Evolutionary conservation across 2,113 vertebrate species (phyloP).

Genomic region (Nothobranchius furzeri): DNA sequence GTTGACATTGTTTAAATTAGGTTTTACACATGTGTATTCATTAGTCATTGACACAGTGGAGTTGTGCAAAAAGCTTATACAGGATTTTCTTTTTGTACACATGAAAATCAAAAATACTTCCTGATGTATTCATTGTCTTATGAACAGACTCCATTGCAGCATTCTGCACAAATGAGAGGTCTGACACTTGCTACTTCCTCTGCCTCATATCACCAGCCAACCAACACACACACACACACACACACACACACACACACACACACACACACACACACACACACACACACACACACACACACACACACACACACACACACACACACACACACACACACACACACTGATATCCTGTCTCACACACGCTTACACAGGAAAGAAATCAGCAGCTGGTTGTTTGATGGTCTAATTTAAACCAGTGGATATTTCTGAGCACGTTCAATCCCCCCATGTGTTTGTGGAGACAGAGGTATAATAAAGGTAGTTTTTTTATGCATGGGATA

Average conservation of each 20-base stretch:
- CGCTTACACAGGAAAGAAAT: constrained; percentile 51
- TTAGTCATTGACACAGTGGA: no score
- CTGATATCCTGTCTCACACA: constrained; percentile 14
- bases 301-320: constrained; percentile 23
- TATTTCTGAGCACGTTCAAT: constrained; percentile 71
- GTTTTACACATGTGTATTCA: neutral
- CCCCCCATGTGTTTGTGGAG: constrained; percentile 69
- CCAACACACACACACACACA: neutral
- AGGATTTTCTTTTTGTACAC: no score
- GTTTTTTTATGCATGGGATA: constrained; percentile 77
- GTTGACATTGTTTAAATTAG: neutral
- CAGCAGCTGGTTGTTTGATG: constrained; percentile 63
- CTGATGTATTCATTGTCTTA: neutral
- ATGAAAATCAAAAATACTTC: neutral
- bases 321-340: constrained; percentile 25
- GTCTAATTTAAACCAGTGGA: constrained; percentile 65
- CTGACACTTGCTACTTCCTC: constrained; percentile 36
- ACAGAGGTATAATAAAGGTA: constrained; percentile 80
- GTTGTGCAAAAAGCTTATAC: no score
- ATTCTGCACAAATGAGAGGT: constrained; percentile 40
- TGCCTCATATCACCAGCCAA: constrained; percentile 28
- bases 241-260: neutral
- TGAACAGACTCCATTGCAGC: constrained; percentile 5
- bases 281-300: neutral
- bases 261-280: neutral